These are phyloP conservation scores for Xylocopa sonorina DNA, from an alignment of 1,140 invertebrate species.

Conservation along the genomic window DNA sequence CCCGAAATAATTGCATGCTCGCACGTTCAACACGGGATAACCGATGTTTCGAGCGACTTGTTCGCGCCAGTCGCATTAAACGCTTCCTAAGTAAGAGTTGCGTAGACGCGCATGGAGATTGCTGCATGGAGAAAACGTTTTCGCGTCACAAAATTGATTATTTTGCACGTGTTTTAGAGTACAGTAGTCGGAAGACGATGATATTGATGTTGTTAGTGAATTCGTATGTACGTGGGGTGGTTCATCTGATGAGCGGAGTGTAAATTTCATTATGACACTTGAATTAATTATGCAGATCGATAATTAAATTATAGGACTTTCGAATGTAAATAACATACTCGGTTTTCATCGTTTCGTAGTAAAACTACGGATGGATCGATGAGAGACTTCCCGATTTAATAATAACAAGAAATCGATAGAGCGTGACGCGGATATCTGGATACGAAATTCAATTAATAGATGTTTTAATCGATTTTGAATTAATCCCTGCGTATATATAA, in stretches of 20 bases:
- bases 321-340: not conserved
- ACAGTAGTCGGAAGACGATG: too few species aligned
- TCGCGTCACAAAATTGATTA: not conserved
- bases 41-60: not conserved
- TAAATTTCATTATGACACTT: not conserved
- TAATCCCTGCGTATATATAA: not conserved
- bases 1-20: not conserved
- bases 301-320: not conserved
- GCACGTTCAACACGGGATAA: not conserved
- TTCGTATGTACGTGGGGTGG: not conserved
- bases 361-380: not conserved
- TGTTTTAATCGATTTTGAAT: slow-evolving; percentile 25
- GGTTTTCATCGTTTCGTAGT: not conserved
- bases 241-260: too few species aligned
- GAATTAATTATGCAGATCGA: not conserved
- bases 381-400: not conserved
- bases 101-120: too few species aligned
- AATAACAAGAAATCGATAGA: not conserved
- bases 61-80: not conserved
- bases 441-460: slow-evolving; percentile 10
- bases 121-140: not conserved
- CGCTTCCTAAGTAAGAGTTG: not conserved
- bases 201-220: too few species aligned
- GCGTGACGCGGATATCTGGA: not conserved
- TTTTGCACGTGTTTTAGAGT: too few species aligned